Conservation (phyloP, 2,797 vertebrate genomes). For the Synaphobranchus kaupii region DNA sequence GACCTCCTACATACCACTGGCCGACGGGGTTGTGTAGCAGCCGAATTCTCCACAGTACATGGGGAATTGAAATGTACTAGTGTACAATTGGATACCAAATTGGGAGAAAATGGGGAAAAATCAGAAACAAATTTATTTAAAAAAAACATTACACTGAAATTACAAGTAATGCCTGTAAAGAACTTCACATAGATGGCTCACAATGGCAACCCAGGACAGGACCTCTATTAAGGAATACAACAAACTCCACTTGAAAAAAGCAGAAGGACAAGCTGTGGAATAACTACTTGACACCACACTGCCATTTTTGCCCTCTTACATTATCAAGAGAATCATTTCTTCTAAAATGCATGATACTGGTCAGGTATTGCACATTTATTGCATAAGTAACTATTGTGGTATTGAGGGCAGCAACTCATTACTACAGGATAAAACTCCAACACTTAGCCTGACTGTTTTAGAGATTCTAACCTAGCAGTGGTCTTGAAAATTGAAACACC, state of each 20-base stretch:
- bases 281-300: neutral
- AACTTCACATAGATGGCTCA: neutral
- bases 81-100: no score
- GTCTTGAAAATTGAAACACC: neutral
- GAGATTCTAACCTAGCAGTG: neutral
- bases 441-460: neutral
- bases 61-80: no score
- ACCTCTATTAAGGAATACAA: neutral
- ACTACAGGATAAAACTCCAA: neutral
- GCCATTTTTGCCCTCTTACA: neutral
- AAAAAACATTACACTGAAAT: neutral
- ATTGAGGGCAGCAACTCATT: neutral
- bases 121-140: no score
- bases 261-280: neutral
- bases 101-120: no score
- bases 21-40: no score
- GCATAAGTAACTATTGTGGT: neutral
- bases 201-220: no score
- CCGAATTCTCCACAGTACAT: no score
- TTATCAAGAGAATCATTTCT: neutral
- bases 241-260: neutral
- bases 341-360: neutral
- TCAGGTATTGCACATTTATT: neutral
- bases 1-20: no score
- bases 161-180: neutral